Evolutionary conservation across 2,888 invertebrate species (phyloP).

Genomic region (Drosophila hamatofila): DNA sequence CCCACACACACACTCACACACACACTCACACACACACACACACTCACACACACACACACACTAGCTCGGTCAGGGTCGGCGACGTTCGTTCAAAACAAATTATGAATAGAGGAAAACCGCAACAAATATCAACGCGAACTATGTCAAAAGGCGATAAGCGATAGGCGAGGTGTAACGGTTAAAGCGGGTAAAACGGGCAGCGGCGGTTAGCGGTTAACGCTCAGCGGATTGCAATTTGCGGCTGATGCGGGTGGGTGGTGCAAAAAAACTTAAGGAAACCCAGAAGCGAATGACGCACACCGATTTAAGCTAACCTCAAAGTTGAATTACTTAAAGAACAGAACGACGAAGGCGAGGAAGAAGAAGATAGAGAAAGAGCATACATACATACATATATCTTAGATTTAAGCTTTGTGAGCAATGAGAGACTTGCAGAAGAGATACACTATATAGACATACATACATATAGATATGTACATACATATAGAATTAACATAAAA

Average conservation of each 20-base stretch:
- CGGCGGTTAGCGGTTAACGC: not conserved
- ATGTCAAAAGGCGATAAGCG: conserved; percentile 40
- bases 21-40: not conserved
- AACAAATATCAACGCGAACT: conserved; percentile 34
- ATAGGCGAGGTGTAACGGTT: conserved; percentile 7
- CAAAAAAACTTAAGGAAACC: not conserved
- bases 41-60: not conserved
- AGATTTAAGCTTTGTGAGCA: not conserved
- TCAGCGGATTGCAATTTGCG: too few relatives aligned
- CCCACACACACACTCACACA: not conserved
- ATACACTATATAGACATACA: not conserved
- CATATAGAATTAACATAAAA: too few relatives aligned
- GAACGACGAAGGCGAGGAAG: too few relatives aligned
- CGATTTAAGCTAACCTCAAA: not conserved
- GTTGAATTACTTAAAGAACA: not conserved
- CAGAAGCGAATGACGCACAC: not conserved
- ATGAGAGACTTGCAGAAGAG: not conserved
- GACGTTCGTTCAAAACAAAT: conserved; percentile 13
- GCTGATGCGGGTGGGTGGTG: not conserved
- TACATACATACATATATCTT: not conserved
- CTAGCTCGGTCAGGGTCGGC: conserved; percentile 27
- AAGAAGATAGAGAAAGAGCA: not conserved
- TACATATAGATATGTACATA: too few relatives aligned
- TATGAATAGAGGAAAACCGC: conserved; percentile 45
- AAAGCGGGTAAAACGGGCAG: not conserved